These are phyloP conservation scores for Cheilosia impressa DNA, from an alignment of 2,888 invertebrate species.

Conservation along the genomic window DNA sequence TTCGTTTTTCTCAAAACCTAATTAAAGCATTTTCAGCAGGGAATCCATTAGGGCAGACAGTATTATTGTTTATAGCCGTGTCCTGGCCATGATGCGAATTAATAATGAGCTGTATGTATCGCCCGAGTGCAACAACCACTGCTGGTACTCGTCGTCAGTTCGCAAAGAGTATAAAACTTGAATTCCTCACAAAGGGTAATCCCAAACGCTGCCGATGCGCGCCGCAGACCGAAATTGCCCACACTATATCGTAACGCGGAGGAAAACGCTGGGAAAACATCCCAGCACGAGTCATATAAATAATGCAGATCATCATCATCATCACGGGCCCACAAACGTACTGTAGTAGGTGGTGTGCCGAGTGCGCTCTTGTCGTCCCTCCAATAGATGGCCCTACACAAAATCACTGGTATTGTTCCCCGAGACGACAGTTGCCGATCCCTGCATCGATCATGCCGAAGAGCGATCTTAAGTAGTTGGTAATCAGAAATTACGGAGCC, in stretches of 20 bases:
- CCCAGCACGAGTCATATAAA: slow-evolving; percentile 75
- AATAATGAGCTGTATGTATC: slow-evolving; percentile 68
- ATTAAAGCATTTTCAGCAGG: slow-evolving; percentile 76
- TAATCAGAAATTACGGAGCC: slow-evolving; percentile 72
- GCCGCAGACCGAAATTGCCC: slow-evolving; percentile 41
- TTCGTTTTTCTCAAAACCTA: slow-evolving; percentile 75
- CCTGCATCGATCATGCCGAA: slow-evolving; percentile 64
- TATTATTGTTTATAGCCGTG: slow-evolving; percentile 76
- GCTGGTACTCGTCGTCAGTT: neutral
- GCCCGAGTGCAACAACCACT: slow-evolving; percentile 50
- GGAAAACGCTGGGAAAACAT: slow-evolving; percentile 74
- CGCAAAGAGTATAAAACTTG: neutral
- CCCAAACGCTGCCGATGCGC: slow-evolving; percentile 37
- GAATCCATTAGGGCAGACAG: slow-evolving; percentile 76
- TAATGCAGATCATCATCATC: slow-evolving; percentile 74
- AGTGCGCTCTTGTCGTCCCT: slow-evolving; percentile 19
- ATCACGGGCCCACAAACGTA: slow-evolving; percentile 39
- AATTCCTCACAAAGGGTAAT: slow-evolving; percentile 60
- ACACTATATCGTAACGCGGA: neutral
- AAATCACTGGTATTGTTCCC: slow-evolving; percentile 69
- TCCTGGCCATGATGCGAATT: slow-evolving; percentile 76
- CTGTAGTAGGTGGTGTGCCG: slow-evolving; percentile 64
- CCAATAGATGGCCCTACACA: slow-evolving; percentile 45
- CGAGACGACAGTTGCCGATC: slow-evolving; percentile 65
- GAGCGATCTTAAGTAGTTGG: slow-evolving; percentile 69